Conservation (phyloP, 2,113 vertebrate genomes). For the Crotalus horridus region DNA sequence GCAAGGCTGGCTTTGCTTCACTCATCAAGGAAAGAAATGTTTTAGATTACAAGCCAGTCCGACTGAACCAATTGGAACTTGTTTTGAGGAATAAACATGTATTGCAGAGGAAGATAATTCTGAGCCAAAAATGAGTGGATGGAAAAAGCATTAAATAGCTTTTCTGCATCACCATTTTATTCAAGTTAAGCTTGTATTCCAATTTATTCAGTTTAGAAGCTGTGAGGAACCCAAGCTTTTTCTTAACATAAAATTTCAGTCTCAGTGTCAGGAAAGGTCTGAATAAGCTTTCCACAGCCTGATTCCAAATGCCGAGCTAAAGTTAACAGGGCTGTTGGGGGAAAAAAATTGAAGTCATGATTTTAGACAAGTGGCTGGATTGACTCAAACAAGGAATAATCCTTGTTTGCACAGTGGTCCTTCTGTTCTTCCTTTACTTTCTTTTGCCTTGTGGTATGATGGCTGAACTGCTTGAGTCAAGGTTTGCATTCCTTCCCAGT, state of each 20-base stretch:
- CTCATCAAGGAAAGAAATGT: not conserved
- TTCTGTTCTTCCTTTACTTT: conserved; percentile 46
- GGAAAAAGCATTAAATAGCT: not conserved
- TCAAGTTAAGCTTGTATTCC: not conserved
- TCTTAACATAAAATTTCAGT: not conserved
- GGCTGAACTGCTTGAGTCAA: conserved; percentile 12
- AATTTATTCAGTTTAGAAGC: not conserved
- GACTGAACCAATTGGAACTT: not conserved
- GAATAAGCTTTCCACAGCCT: conserved; percentile 31
- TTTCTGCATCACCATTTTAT: not conserved
- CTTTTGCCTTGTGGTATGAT: not conserved
- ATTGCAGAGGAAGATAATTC: not conserved
- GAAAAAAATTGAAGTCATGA: conserved; percentile 34
- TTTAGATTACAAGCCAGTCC: not conserved
- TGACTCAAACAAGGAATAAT: conserved; percentile 52
- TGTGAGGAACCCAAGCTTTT: not conserved
- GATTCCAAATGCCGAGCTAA: conserved; percentile 33
- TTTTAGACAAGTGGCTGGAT: conserved; percentile 54
- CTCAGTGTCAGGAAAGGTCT: conserved; percentile 16
- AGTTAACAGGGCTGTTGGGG: conserved; percentile 38
- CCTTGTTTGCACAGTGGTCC: conserved; percentile 41
- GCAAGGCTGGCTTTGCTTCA: not conserved
- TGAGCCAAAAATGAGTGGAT: not conserved
- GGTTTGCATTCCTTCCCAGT: conserved; percentile 8
- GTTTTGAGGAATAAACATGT: not conserved